Conservation (phyloP, 2,797 vertebrate species). For the Threskiornis aethiopicus region DNA sequence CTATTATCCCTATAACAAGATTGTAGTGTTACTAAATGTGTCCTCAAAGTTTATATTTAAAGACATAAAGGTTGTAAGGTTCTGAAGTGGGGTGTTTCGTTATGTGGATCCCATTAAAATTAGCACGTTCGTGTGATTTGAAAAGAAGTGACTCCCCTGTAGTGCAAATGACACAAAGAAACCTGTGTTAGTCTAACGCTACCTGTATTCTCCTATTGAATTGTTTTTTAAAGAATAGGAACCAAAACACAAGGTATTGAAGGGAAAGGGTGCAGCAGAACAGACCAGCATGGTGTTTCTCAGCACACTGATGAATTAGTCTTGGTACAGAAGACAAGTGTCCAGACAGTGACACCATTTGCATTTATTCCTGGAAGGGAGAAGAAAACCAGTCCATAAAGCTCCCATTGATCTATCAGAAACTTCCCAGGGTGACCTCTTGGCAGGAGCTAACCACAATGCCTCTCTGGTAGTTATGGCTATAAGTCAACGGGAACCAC, state of each 20-base stretch:
- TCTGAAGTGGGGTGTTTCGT: neutral
- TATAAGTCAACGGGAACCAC: neutral
- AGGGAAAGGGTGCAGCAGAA: neutral
- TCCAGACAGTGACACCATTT: neutral
- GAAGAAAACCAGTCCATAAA: neutral
- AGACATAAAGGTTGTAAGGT: neutral
- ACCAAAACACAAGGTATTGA: neutral
- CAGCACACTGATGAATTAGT: neutral
- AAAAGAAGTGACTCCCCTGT: neutral
- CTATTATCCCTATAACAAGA: neutral
- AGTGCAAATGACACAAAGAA: neutral
- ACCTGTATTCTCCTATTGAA: neutral
- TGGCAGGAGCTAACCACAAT: neutral
- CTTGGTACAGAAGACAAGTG: neutral
- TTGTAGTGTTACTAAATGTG: neutral
- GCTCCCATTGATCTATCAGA: neutral
- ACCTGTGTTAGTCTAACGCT: neutral
- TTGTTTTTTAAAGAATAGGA: neutral
- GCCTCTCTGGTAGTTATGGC: neutral
- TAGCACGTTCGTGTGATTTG: neutral
- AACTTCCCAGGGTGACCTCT: neutral
- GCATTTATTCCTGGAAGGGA: neutral
- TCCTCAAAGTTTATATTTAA: neutral
- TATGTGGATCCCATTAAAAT: neutral
- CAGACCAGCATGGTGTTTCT: neutral